These are phyloP conservation scores for Holacanthella duospinosa DNA, from an alignment of 2,888 invertebrate genomes.

Conservation along the genomic window DNA sequence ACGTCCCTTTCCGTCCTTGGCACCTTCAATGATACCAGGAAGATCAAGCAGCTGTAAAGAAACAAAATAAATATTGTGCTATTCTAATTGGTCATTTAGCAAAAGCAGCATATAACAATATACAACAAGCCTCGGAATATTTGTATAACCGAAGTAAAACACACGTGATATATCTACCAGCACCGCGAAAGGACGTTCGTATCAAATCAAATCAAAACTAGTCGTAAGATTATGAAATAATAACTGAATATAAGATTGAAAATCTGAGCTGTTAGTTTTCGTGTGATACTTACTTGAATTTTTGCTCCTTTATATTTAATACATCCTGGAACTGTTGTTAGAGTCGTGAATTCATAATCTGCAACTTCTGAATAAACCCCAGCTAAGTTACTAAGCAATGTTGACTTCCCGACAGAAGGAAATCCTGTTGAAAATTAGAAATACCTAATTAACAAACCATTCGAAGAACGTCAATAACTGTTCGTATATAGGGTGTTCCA, in stretches of 20 bases:
- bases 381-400: constrained; percentile 89
- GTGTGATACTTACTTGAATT: constrained; percentile 77
- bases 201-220: too few species aligned
- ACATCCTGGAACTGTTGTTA: constrained; percentile 98
- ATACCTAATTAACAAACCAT: not conserved
- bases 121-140: too few species aligned
- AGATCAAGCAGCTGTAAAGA: constrained; percentile 74
- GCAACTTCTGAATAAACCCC: constrained; percentile 99
- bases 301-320: constrained; percentile 99
- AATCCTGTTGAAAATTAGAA: constrained; percentile 54
- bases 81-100: too few species aligned
- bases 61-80: too few species aligned
- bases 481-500: not conserved
- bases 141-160: too few species aligned
- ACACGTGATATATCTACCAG: not conserved
- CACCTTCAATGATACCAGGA: constrained; percentile 99
- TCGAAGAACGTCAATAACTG: too few species aligned
- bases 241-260: too few species aligned
- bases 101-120: too few species aligned
- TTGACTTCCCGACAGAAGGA: constrained; percentile 98
- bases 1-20: constrained; percentile 98
- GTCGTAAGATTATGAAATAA: too few species aligned
- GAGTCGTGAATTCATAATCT: constrained; percentile 97
- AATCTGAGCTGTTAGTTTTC: too few species aligned
- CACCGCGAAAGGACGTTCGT: not conserved